Evolutionary conservation across 2,113 vertebrate species (phyloP), one percentile per base, ranked within the genome.

Genomic region (Camelus bactrianus): DNA sequence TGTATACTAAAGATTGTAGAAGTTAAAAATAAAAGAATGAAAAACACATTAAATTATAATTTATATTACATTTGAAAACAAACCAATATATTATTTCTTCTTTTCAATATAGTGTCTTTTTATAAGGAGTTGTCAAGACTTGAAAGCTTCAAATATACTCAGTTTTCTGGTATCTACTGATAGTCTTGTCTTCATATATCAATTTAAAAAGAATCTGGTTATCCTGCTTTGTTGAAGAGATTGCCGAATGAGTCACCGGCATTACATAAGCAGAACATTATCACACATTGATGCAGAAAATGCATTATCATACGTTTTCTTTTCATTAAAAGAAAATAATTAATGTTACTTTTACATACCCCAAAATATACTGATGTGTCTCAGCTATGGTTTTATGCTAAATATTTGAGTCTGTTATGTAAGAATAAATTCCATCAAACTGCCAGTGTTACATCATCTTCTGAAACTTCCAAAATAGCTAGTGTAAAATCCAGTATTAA

Each of bases 11-110:
- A 46, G 16, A n/a, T 11, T 54, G 14, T 12, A 46, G 11, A 64
- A 82, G 56, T 86, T 19, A 48, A 38, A 88, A 81, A 50, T 56
- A 76, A 32, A 54, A 89, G 24, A 65, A 76, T 75, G 56, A 65
- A 86, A 80, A 79, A 64, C 8, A 38, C 24, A 73, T 15, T 56
- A 88, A 91, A 64, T 38, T 75, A 80, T 32, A 62, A 81, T 76
- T 95, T 24, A 85, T 46, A 52, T 72, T 77, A 67, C 7, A 58
- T 56, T 84, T 94, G n/a, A 88, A 85, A 95, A 96, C 30, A 81
- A 89, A 42, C 5, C 32, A 89, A 80, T 38, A 54, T 13, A 24
- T 54, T 65, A 46, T 70, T 73, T 94, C 3, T 76, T 81, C 35
- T 90, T 91, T 93, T 91, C 9, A 56, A 56, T 54, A 35, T 52